Percentiles rank a stretch among this genome's conserved stretches.
phyloP scores from a whole-genome alignment of 2,797 vertebrate species.

The Ibycter americanus region DNA sequence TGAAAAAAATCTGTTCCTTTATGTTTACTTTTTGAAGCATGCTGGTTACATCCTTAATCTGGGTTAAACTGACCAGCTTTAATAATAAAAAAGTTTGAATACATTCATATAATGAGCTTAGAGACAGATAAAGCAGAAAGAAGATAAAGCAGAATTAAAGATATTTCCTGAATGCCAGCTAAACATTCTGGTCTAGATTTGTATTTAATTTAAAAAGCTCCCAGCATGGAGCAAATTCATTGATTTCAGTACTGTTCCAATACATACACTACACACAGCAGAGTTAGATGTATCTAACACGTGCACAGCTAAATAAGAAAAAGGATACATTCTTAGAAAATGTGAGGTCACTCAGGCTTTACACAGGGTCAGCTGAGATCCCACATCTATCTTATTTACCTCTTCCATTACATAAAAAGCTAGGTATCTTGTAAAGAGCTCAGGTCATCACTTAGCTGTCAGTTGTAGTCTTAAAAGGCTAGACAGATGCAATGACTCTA shows the following conservation, averaged over 20 bases:
- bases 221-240: not conserved
- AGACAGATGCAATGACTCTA: not conserved
- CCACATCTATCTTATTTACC: not conserved
- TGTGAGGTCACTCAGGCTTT: not conserved
- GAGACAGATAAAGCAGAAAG: slow-evolving; percentile 55
- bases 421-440: not conserved
- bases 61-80: slow-evolving; percentile 54
- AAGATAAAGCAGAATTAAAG: slow-evolving; percentile 64
- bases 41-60: slow-evolving; percentile 53
- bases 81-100: slow-evolving; percentile 59
- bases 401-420: not conserved
- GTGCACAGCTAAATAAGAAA: too few relatives aligned
- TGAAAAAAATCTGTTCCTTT: slow-evolving; percentile 22
- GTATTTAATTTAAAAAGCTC: slow-evolving; percentile 43
- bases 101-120: slow-evolving; percentile 63
- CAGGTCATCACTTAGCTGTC: not conserved
- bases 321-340: too few relatives aligned
- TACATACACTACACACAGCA: too few relatives aligned
- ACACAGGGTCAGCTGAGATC: not conserved
- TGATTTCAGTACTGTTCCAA: not conserved
- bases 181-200: slow-evolving; percentile 42
- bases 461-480: not conserved
- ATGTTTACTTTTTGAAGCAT: slow-evolving; percentile 43
- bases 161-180: slow-evolving; percentile 38
- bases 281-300: too few relatives aligned